These are phyloP conservation scores for Rhamphomyia laevipes DNA, from an alignment of 2,888 invertebrate genomes.

Conservation along the genomic window DNA sequence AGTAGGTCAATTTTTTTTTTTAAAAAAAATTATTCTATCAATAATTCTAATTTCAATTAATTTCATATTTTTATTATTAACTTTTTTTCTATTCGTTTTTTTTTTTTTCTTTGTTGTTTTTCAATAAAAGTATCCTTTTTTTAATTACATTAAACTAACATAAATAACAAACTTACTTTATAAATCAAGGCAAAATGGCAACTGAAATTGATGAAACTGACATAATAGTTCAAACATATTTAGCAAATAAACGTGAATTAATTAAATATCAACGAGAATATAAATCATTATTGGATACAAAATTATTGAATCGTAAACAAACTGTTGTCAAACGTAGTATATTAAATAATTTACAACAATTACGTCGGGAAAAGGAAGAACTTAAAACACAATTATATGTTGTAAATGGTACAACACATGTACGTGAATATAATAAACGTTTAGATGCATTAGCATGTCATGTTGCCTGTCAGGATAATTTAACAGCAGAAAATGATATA, in stretches of 20 bases:
- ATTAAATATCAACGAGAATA: slow-evolving; percentile 32
- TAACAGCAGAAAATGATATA: slow-evolving; percentile 25
- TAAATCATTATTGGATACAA: slow-evolving; percentile 27
- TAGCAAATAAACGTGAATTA: slow-evolving; percentile 27
- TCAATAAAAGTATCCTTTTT: background rate
- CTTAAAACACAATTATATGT: slow-evolving; percentile 31
- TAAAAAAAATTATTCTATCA: too few relatives aligned
- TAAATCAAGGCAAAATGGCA: background rate
- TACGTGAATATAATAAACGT: slow-evolving; percentile 19
- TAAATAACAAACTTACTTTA: background rate
- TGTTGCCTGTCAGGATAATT: slow-evolving; percentile 29
- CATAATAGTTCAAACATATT: slow-evolving; percentile 18
- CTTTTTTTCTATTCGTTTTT: background rate
- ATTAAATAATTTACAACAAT: slow-evolving; percentile 25
- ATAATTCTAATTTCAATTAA: too few relatives aligned
- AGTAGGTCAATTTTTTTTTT: too few relatives aligned
- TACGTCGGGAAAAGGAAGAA: slow-evolving; percentile 24
- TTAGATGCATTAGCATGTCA: slow-evolving; percentile 27
- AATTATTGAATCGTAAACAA: slow-evolving; percentile 26
- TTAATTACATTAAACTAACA: background rate
- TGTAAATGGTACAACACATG: slow-evolving; percentile 26
- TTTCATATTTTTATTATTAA: background rate
- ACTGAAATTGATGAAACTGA: background rate
- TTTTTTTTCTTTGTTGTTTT: background rate
- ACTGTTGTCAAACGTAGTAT: slow-evolving; percentile 27